These are phyloP conservation scores for Shargacucullia verbasci DNA, from an alignment of 2,888 invertebrate species.

Conservation along the genomic window DNA sequence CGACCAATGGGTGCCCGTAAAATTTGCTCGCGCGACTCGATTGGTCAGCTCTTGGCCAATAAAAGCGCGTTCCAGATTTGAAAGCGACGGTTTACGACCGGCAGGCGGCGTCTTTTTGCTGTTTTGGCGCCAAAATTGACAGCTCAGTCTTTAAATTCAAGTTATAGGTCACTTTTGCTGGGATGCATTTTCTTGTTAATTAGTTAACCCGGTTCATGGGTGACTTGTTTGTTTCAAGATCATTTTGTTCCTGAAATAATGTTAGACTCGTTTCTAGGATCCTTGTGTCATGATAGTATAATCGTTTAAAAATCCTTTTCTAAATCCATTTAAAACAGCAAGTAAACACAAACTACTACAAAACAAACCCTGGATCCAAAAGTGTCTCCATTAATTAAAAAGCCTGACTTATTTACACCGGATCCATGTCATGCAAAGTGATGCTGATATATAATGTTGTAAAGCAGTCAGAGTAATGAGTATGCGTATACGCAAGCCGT, in stretches of 20 bases:
- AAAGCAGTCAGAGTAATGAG: slow-evolving; percentile 77
- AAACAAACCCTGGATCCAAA: slow-evolving; percentile 25
- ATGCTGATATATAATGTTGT: slow-evolving; percentile 73
- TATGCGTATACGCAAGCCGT: slow-evolving; percentile 63
- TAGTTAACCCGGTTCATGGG: slow-evolving; percentile 50
- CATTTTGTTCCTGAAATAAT: slow-evolving; percentile 21
- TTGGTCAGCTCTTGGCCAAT: slow-evolving; percentile 83
- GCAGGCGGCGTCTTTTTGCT: slow-evolving; percentile 83
- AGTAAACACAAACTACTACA: slow-evolving; percentile 1
- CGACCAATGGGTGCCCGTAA: slow-evolving; percentile 82
- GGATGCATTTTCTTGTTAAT: slow-evolving; percentile 57
- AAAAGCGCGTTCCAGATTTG: slow-evolving; percentile 80
- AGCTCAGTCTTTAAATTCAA: slow-evolving; percentile 63
- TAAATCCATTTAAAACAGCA: slow-evolving; percentile 19
- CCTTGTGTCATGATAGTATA: slow-evolving; percentile 8
- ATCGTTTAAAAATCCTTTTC: no score
- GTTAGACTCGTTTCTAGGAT: slow-evolving; percentile 26
- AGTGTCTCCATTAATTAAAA: slow-evolving; percentile 48
- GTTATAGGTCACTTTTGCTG: slow-evolving; percentile 60
- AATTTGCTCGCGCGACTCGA: slow-evolving; percentile 79
- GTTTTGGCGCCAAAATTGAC: slow-evolving; percentile 88
- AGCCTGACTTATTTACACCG: slow-evolving; percentile 50
- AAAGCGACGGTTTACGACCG: slow-evolving; percentile 87
- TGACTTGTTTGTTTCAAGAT: slow-evolving; percentile 33
- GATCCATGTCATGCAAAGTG: slow-evolving; percentile 65